A percentile compares a stretch with the other conserved stretches of the same genome.
phyloP scores from a whole-genome alignment of 2,113 vertebrate genomes.

The Cryptotis parvus region DNA sequence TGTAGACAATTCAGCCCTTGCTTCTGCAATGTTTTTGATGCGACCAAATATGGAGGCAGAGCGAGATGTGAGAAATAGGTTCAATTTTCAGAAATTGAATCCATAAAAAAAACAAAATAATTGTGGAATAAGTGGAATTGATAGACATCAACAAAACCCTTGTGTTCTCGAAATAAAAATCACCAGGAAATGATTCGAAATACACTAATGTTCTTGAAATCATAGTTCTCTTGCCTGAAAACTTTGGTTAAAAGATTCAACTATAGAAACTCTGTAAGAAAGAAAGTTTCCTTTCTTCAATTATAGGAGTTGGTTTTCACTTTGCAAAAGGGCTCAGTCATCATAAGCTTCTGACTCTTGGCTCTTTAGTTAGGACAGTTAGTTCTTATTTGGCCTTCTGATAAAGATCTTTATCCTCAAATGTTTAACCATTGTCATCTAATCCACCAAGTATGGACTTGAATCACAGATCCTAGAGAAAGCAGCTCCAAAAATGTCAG shows the following conservation, averaged over 20 bases:
- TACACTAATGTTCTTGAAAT: constrained; percentile 11
- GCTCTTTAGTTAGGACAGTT: constrained; percentile 24
- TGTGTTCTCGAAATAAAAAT: constrained; percentile 25
- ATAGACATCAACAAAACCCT: neutral
- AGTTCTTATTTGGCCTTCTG: constrained; percentile 20
- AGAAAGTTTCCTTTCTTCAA: constrained; percentile 2
- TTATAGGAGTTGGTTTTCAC: constrained; percentile 34
- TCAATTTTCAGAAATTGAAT: constrained; percentile 42
- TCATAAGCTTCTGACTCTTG: neutral
- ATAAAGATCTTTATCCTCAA: constrained; percentile 23
- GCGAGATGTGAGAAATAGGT: constrained; percentile 23
- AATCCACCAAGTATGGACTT: neutral
- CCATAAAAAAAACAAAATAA: constrained; percentile 38
- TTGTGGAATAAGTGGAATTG: constrained; percentile 31
- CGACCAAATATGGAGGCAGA: neutral
- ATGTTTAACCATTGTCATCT: neutral
- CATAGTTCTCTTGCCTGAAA: constrained; percentile 20
- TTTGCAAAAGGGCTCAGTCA: constrained; percentile 7
- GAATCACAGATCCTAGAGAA: constrained; percentile 6
- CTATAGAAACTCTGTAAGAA: constrained; percentile 42
- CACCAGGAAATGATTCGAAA: neutral
- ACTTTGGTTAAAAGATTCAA: constrained; percentile 21
- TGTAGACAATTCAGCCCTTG: constrained; percentile 18
- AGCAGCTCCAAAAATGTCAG: constrained; percentile 35
- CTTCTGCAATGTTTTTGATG: neutral